Conservation (phyloP, 2,888 invertebrate species). For the Melikaiella ostensackeni region DNA sequence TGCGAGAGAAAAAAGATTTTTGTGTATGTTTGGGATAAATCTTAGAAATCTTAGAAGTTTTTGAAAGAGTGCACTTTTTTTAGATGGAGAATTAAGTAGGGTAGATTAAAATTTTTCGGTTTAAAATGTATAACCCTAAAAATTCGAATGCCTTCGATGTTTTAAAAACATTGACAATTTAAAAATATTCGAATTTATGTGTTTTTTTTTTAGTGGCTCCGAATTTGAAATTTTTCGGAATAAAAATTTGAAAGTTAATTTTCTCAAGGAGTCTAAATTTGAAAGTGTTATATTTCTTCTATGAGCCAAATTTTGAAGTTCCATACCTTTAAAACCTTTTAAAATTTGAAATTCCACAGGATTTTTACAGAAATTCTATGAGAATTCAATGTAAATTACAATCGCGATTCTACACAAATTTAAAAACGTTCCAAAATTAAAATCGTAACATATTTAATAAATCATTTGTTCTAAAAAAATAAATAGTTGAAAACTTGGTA, state of each 20-base stretch:
- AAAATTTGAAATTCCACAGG: neutral
- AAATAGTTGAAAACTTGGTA: no score
- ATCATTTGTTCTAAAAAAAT: no score
- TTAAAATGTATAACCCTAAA: neutral
- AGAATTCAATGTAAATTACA: no score
- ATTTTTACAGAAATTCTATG: no score
- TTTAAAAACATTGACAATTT: neutral
- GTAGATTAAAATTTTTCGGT: neutral
- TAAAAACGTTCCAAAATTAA: no score
- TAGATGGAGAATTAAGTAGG: neutral
- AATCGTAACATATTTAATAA: no score
- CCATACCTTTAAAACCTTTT: neutral
- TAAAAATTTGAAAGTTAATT: neutral
- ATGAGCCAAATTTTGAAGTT: neutral
- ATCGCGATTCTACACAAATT: no score
- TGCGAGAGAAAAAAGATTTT: neutral
- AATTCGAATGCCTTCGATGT: neutral
- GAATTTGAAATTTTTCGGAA: neutral
- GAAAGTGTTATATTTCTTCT: no score
- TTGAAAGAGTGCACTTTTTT: neutral
- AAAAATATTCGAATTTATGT: neutral
- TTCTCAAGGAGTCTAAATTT: no score
- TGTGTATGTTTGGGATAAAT: neutral
- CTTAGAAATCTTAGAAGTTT: neutral
- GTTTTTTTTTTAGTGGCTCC: neutral